These are phyloP conservation scores for Myrmecobius fasciatus DNA, from an alignment of 2,113 vertebrate species.

Conservation along the genomic window DNA sequence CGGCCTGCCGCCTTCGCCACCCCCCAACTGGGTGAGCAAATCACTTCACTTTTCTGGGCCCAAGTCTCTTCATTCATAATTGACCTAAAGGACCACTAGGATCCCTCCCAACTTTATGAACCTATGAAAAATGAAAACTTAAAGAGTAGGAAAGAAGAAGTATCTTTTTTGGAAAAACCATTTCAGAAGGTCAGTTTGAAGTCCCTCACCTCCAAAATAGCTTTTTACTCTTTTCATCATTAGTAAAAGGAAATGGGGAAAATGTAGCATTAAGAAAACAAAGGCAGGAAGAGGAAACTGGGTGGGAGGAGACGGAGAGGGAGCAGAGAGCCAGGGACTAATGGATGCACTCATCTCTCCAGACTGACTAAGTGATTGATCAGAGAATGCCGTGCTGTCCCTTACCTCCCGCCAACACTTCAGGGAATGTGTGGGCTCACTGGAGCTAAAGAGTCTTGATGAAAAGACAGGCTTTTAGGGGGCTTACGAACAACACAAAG, in stretches of 20 bases:
- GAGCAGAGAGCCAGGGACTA: not conserved
- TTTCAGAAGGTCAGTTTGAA: slow-evolving; percentile 39
- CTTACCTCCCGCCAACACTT: not conserved
- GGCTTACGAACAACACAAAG: not conserved
- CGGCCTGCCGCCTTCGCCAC: too few species aligned
- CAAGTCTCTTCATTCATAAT: not conserved
- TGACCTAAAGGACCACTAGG: not conserved
- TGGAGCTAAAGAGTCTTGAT: not conserved
- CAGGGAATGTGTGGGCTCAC: not conserved
- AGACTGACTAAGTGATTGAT: not conserved
- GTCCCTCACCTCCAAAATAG: slow-evolving; percentile 16
- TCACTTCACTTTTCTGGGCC: not conserved
- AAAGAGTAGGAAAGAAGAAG: slow-evolving; percentile 28
- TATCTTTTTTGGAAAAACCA: slow-evolving; percentile 43
- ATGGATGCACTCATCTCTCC: not conserved
- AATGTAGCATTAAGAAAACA: slow-evolving; percentile 54
- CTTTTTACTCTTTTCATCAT: slow-evolving; percentile 53
- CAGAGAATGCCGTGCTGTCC: not conserved
- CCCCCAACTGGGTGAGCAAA: not conserved
- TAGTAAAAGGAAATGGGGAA: slow-evolving; percentile 27
- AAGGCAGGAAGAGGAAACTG: slow-evolving; percentile 12
- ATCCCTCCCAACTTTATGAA: not conserved
- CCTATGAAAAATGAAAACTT: slow-evolving; percentile 31
- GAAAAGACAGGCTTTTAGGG: slow-evolving; percentile 1
- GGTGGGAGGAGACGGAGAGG: not conserved